phyloP scores from a whole-genome alignment of 2,113 vertebrate species.

The Paratilapia polleni region DNA sequence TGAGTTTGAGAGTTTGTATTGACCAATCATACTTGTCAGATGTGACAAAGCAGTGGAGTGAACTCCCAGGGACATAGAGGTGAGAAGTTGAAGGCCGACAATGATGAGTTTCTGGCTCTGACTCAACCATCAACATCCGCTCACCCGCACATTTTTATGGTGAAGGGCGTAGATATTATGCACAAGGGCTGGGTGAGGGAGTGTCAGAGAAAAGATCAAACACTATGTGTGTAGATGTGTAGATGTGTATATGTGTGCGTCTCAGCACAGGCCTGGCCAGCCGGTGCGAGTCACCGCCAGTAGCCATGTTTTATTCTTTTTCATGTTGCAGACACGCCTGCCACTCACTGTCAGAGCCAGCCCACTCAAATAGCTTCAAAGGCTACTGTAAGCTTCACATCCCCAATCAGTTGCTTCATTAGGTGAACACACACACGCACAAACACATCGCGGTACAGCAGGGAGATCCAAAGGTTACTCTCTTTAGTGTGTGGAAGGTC shows the following conservation, averaged over 20 bases:
- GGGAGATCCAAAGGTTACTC: conserved; percentile 41
- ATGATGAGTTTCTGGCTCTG: conserved; percentile 56
- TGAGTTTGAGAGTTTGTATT: background rate
- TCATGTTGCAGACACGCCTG: conserved; percentile 78
- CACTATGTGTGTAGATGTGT: conserved; percentile 10
- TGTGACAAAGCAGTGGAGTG: conserved; percentile 40
- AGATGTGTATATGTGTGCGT: conserved; percentile 29
- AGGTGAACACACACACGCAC: conserved; percentile 43
- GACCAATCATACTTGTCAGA: conserved; percentile 25
- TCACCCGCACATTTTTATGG: conserved; percentile 33
- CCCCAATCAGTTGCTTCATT: conserved; percentile 61
- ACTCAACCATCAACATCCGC: conserved; percentile 55
- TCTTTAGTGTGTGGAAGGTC: conserved; percentile 55
- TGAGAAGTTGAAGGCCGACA: conserved; percentile 66
- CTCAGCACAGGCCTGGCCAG: conserved; percentile 57
- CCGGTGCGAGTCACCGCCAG: conserved; percentile 66
- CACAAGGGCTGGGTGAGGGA: conserved; percentile 41
- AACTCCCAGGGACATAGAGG: conserved; percentile 45
- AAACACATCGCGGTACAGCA: conserved; percentile 24
- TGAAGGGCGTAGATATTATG: conserved; percentile 53
- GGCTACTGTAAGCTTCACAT: conserved; percentile 60
- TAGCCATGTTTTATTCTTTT: conserved; percentile 84
- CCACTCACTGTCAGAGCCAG: conserved; percentile 79
- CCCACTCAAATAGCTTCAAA: conserved; percentile 76
- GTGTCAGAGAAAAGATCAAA: conserved; percentile 65